Evolutionary conservation across 2,888 invertebrate species (phyloP), one percentile per base, ranked within the genome.

Genomic region (Chaitophorus viminalis): DNA sequence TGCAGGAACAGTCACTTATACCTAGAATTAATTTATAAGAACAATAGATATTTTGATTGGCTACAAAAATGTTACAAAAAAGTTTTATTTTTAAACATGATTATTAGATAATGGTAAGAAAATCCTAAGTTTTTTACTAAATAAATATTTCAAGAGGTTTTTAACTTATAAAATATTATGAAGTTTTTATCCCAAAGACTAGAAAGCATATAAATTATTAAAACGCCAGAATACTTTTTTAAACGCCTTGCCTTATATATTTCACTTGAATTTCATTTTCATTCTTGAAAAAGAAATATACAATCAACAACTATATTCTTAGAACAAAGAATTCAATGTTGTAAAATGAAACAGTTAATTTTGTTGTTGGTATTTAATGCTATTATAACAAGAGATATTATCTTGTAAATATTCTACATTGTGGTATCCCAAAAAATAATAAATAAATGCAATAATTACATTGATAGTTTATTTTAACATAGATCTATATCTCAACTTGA

Each of bases 201-300:
- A 75, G 29, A 75, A 25, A 82, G 54, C 74, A 60, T 72, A 65
- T 83, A 39, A 60, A 83, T 83, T 74, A 83, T 83, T 75, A 74
- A 60, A 83, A 75, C 39, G 74, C 54, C 36, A 75, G 74, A 60
- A 36, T 33, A 74, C 82, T 74, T 9, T 46, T 82, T 82, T n/a
- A 46, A 25, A 70, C 70, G 29, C 46, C 39, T 81, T 9, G 9
- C 1, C 1, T 1, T 21, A 70, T 52, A 52, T n/a, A 82, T 82
- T 70, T 52, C 25, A 70, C n/a, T 52, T 4, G 31, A 70, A 31
- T 31, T 70, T 29, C 17, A 70, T 31, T 70, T 31, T 31, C 70
- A 46, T 14, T 31, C 60, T 70, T 29, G 11, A 31, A 70, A 70
- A 70, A 31, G 17, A 3, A 31, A 70, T n/a, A 39, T 29, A 70